phyloP scores from a whole-genome alignment of 2,113 vertebrate species.

The human (Homo sapiens) region DNA sequence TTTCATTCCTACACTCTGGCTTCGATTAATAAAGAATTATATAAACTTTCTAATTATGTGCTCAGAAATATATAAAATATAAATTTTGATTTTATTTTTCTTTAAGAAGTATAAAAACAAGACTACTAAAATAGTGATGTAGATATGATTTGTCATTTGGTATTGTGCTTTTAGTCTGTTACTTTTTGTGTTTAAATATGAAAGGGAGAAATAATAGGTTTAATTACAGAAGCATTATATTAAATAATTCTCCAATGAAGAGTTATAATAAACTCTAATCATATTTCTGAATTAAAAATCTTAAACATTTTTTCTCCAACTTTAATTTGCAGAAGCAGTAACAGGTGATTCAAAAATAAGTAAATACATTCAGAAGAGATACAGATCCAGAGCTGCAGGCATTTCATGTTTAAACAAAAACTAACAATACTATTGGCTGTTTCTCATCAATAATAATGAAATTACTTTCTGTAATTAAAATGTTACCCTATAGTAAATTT shows the following conservation, averaged over 20 bases:
- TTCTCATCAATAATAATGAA: neutral
- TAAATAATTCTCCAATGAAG: conserved; percentile 46
- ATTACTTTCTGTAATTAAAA: neutral
- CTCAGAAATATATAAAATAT: neutral
- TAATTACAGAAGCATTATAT: neutral
- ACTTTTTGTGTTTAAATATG: neutral
- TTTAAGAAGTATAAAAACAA: conserved; percentile 30
- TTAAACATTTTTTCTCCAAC: conserved; percentile 18
- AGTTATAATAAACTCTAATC: neutral
- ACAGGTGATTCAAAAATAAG: conserved; percentile 3
- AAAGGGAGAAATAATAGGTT: conserved; percentile 3
- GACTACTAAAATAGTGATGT: neutral
- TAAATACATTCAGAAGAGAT: neutral
- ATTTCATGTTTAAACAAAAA: conserved; percentile 19
- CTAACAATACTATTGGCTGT: neutral
- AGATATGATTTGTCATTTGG: neutral
- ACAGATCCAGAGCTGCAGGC: neutral
- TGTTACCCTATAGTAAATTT: neutral
- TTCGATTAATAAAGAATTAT: conserved; percentile 38
- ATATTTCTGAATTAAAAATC: neutral
- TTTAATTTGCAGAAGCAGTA: neutral
- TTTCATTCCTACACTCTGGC: neutral
- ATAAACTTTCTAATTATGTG: neutral
- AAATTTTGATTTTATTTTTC: conserved; percentile 29
- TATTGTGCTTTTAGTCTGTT: neutral